Base-by-base conservation (phyloP, 2,888 invertebrate species). In the Chymomyza fuscimana region DNA sequence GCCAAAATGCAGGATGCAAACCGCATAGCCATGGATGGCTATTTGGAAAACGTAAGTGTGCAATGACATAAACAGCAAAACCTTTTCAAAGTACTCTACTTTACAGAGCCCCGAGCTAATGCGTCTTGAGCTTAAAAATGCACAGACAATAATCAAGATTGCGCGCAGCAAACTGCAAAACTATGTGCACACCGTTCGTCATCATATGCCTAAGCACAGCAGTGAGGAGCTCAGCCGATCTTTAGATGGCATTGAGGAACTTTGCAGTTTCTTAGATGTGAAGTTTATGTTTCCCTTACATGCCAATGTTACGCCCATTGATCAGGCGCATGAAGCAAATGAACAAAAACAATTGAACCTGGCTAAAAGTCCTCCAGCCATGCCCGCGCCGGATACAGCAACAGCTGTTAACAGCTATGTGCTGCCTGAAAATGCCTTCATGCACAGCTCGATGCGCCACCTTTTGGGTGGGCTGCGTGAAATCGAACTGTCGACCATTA, bases 161-260 rank as follows among this genome's bases (percentile, higher is more conserved):
- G 92, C 92, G 19, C 89, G 91, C 32, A 80, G 88, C 69, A 93
- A 93, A 77, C 76, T 93, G 50, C 83, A 89, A 46, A 90, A 91
- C 40, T 93, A 93, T 85, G 82, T 93, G 61, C 74, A 76, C n/a
- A 89, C 89, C 3, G 86, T 93, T 50, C 90, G 91, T n/a, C 88
- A 90, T 64, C 88, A 91, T 67, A 79, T 92, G 54, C 79, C 87
- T 60, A 86, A 81, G 29, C 84, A 88, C 19, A 65, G 70, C 16
- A 81, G 89, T 9, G 82, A 90, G 22, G 89, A 91, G 51, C 68
- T 88, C 0, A 91, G 91, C 58, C 89, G 92, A 65, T 92, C 93
- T 0, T 79, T 93, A n/a, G 92, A 92, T 78, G 93, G 93, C 9
- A 92, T 93, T 40, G 92, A 92, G 65, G 93, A 93, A 81, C 89